Evolutionary conservation across 2,888 invertebrate species (phyloP), one percentile per base, ranked within the genome.

Genomic region (Sclerodermus sp.): DNA sequence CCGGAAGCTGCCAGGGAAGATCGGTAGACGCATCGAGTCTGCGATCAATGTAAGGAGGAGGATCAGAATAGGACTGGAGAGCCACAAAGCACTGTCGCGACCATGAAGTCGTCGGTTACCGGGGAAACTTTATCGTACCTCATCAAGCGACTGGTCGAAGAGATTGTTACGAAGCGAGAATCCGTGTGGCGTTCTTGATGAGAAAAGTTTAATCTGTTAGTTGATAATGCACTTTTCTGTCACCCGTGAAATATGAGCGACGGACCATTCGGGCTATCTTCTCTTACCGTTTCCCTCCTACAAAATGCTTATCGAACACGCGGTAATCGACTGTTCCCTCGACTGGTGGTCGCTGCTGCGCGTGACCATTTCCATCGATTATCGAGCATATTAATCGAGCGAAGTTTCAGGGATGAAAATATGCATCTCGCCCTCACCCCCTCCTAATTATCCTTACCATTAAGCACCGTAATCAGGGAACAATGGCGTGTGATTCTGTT

Each of bases 141-240:
- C 51, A 54, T 60, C 60, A 54, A 50, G 45, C 42, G 41, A 47
- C 36, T 18, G 47, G 38, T 49, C 49, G 55, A 53, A 55, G 47
- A 37, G 49, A 53, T 56, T 55, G 54, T 60, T 53, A 50, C 48
- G 60, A 49, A 48, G 56, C 37, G 55, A 52, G 47, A 56, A 55
- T 56, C 53, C 51, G 30, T 30, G 45, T 36, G 10, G 41, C 30
- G 54, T 47, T 45, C 47, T 55, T 56, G 64, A 63, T 63, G 62
- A 60, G 62, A 63, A 63, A 63, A 63, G 64, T 63, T 63, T 60
- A 55, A 64, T 64, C 56, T 51, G 56, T 64, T 58, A 47, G 53
- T 32, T 38, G 38, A 47, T 56, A 51, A 63, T 60, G 58, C 64
- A 53, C 48, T 51, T 53, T 41, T 45, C 45, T 49, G 55, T 56